Percentiles rank a stretch among this genome's conserved stretches.
Evolutionary conservation across 2,888 invertebrate genomes (phyloP).

Genomic region (Baccha elongata): DNA sequence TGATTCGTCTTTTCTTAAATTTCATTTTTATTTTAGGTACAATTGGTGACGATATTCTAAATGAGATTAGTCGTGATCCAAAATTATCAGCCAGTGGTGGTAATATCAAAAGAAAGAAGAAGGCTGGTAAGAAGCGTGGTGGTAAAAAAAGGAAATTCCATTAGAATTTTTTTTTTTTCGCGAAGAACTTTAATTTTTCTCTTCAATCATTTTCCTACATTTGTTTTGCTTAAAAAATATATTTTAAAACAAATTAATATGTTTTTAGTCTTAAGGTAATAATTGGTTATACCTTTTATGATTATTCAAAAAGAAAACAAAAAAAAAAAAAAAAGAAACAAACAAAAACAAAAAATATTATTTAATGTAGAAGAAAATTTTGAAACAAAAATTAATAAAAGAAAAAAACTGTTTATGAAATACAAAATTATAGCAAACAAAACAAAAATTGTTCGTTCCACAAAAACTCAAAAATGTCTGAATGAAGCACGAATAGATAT

Average conservation of each 20-base stretch:
- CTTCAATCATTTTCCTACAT: constrained; percentile 9
- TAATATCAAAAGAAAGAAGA: constrained; percentile 82
- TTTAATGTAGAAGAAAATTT: constrained; percentile 34
- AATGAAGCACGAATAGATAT: constrained; percentile 65
- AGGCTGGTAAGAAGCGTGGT: constrained; percentile 81
- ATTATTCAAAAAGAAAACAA: constrained; percentile 17
- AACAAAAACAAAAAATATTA: constrained; percentile 31
- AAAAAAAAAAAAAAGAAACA: constrained; percentile 8
- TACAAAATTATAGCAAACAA: constrained; percentile 46
- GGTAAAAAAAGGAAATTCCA: constrained; percentile 83
- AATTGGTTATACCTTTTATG: constrained; percentile 30
- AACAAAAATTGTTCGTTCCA: constrained; percentile 55
- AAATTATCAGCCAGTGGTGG: constrained; percentile 80
- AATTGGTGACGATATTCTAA: constrained; percentile 91
- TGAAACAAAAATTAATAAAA: constrained; percentile 27
- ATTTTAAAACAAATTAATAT: constrained; percentile 17
- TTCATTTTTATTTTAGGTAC: constrained; percentile 79
- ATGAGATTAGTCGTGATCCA: constrained; percentile 82
- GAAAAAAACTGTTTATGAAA: constrained; percentile 33
- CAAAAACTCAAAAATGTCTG: constrained; percentile 55
- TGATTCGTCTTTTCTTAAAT: constrained; percentile 6
- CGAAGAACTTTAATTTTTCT: constrained; percentile 10
- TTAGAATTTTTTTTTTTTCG: constrained; percentile 76
- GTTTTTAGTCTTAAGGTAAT: constrained; percentile 25
- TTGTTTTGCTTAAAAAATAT: constrained; percentile 30